These are phyloP conservation scores for Phrynocephalus vlangalii DNA, from an alignment of 2,797 vertebrate species.

Conservation along the genomic window DNA sequence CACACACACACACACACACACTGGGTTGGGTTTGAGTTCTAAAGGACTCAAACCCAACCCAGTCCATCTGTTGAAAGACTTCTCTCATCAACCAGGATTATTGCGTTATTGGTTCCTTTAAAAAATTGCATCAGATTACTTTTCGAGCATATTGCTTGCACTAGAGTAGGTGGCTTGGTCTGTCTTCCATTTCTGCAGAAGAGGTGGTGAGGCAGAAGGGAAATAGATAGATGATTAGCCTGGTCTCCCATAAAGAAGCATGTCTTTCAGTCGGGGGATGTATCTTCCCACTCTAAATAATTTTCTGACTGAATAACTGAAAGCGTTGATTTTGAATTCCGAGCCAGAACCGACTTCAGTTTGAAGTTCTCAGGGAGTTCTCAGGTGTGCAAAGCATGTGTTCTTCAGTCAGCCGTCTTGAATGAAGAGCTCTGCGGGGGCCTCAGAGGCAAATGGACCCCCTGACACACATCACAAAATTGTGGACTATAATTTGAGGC, in stretches of 20 bases:
- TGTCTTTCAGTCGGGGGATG: background rate
- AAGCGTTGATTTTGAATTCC: conserved; percentile 7
- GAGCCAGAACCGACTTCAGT: conserved; percentile 3
- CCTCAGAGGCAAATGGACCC: conserved; percentile 10
- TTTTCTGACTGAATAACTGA: conserved; percentile 14
- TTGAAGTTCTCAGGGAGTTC: conserved; percentile 27
- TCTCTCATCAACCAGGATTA: background rate
- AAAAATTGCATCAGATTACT: conserved; percentile 8
- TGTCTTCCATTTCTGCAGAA: background rate
- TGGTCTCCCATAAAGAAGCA: background rate
- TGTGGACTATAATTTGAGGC: conserved; percentile 15
- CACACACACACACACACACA: no score
- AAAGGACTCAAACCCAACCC: background rate
- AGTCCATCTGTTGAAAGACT: background rate
- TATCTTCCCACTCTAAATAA: background rate
- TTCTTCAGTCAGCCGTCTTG: background rate
- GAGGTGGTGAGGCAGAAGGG: background rate
- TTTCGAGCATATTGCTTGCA: background rate
- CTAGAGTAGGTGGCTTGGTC: background rate
- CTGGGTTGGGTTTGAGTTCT: no score
- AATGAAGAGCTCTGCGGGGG: background rate
- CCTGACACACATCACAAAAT: background rate
- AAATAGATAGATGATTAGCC: background rate
- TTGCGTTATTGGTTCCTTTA: background rate
- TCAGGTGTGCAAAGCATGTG: conserved; percentile 14